A percentile compares a stretch with the other conserved stretches of the same genome.
Evolutionary conservation across 30 jellyfish, hydroid and myxozoan species (phyloP).

Genomic region (Hydractinia symbiolongicarpus): DNA sequence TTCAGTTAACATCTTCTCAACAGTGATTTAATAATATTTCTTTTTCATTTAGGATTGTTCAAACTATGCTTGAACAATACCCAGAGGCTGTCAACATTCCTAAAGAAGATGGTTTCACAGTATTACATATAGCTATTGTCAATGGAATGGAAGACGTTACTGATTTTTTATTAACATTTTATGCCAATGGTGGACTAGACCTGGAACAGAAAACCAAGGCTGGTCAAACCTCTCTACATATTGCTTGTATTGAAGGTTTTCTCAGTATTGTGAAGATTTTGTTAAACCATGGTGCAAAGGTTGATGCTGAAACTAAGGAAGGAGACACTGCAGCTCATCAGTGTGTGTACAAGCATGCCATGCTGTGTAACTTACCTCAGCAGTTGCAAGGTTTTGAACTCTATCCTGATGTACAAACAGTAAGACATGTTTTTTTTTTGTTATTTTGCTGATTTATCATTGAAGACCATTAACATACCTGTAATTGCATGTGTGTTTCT

Average conservation of each 20-base stretch:
- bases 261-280: conserved; percentile 30
- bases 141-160: conserved; percentile 29
- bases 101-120: conserved; percentile 32
- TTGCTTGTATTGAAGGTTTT: conserved; percentile 39
- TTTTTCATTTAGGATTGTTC: conserved; percentile 16
- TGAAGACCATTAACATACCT: too few relatives aligned
- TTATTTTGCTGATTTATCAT: not conserved
- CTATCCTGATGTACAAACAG: conserved; percentile 24
- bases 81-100: conserved; percentile 34
- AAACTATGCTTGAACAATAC: conserved; percentile 20
- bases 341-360: conserved; percentile 15
- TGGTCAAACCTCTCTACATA: conserved; percentile 36
- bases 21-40: not conserved
- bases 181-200: not conserved
- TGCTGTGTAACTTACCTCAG: conserved; percentile 16
- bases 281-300: conserved; percentile 30
- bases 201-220: conserved; percentile 18
- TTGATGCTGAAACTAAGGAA: conserved; percentile 19
- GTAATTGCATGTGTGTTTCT: too few relatives aligned
- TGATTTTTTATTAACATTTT: not conserved
- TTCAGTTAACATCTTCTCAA: too few relatives aligned
- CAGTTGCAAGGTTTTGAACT: conserved; percentile 32
- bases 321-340: conserved; percentile 31
- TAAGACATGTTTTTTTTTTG: not conserved
- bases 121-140: conserved; percentile 36